Evolutionary conservation across 1,140 invertebrate species (phyloP).

Genomic region (Brachionus sp.): DNA sequence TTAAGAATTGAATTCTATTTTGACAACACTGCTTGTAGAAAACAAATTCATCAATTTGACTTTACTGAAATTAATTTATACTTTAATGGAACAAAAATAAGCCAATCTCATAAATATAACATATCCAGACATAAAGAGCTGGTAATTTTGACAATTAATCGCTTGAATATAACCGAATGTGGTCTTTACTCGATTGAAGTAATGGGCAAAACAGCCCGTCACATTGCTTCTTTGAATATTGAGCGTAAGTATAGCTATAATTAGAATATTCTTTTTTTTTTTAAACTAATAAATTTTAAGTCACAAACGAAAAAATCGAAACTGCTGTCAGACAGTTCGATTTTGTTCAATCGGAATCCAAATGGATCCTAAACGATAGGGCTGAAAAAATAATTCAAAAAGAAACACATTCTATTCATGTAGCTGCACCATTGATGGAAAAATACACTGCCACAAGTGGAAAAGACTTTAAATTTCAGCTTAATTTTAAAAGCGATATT

Average conservation of each 20-base stretch:
- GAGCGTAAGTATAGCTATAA: background rate
- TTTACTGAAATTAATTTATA: slow-evolving; percentile 30
- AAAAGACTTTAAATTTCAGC: slow-evolving; percentile 7
- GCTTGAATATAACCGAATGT: slow-evolving; percentile 29
- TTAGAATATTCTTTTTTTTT: background rate
- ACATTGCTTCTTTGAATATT: slow-evolving; percentile 3
- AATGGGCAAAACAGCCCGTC: slow-evolving; percentile 24
- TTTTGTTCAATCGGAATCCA: background rate
- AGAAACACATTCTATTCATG: background rate
- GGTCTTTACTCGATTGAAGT: slow-evolving; percentile 32
- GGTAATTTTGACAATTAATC: slow-evolving; percentile 8
- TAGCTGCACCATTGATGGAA: background rate
- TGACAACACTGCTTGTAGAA: slow-evolving; percentile 16
- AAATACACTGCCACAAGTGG: background rate
- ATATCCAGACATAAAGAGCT: slow-evolving; percentile 13
- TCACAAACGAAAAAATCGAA: slow-evolving; percentile 14
- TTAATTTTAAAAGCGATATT: background rate
- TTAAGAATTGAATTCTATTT: slow-evolving; percentile 45
- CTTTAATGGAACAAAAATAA: slow-evolving; percentile 30
- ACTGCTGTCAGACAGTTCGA: background rate
- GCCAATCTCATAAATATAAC: slow-evolving; percentile 34
- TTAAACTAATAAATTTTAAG: background rate
- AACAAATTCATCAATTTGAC: slow-evolving; percentile 37
- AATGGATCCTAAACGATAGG: slow-evolving; percentile 3
- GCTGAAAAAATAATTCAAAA: background rate